A percentile compares a stretch with the other conserved stretches of the same genome.
These are phyloP conservation scores for Dasyornis broadbenti DNA, from an alignment of 2,113 vertebrate species.

Conservation along the genomic window DNA sequence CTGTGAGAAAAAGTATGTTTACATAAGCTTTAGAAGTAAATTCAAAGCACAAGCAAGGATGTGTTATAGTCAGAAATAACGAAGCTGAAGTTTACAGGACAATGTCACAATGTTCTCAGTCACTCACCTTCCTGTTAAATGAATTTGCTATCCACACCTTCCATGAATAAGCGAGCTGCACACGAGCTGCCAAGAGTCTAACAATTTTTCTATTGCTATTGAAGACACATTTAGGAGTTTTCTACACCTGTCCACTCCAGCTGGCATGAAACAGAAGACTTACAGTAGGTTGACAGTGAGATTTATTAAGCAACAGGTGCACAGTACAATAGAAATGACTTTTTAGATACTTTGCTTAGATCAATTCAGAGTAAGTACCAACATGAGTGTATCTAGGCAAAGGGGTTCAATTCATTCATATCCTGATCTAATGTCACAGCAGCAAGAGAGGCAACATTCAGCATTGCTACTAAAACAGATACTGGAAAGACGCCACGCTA, in stretches of 20 bases:
- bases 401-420: background rate
- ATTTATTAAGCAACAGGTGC: background rate
- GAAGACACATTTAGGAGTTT: background rate
- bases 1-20: background rate
- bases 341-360: background rate
- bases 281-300: background rate
- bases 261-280: background rate
- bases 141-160: background rate
- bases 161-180: accelerated
- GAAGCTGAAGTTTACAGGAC: background rate
- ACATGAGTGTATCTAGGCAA: background rate
- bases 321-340: background rate
- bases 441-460: background rate
- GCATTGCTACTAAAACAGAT: background rate
- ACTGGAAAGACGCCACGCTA: background rate
- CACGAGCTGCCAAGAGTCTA: background rate
- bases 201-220: background rate
- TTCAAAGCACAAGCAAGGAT: background rate
- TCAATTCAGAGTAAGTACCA: background rate
- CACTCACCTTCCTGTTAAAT: background rate
- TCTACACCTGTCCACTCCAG: background rate
- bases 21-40: background rate
- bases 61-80: background rate
- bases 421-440: background rate
- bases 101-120: background rate